Percentiles rank a stretch among this genome's conserved stretches.
phyloP scores from a whole-genome alignment of 2,888 invertebrate species.

The Axea sp. region DNA sequence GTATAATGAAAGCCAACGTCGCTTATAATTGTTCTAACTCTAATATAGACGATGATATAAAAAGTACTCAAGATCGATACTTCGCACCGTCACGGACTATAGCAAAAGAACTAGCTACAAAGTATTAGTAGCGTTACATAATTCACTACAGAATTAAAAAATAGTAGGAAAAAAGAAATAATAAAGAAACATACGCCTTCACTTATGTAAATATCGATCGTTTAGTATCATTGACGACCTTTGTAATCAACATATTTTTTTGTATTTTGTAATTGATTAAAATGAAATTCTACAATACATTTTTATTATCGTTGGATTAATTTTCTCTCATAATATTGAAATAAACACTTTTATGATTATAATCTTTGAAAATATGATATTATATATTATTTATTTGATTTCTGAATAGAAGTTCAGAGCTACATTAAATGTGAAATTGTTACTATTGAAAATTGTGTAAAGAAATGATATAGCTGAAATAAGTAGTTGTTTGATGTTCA shows the following conservation, averaged over 20 bases:
- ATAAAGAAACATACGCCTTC: slow-evolving; percentile 9
- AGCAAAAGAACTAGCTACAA: slow-evolving; percentile 39
- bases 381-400: no score
- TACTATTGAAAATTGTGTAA: no score
- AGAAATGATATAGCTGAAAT: no score
- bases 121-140: slow-evolving; percentile 37
- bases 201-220: slow-evolving; percentile 38
- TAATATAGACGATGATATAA: slow-evolving; percentile 41
- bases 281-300: no score
- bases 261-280: not conserved
- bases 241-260: slow-evolving; percentile 30
- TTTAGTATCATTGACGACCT: slow-evolving; percentile 3
- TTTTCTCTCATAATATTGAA: no score
- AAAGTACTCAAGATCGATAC: slow-evolving; percentile 40
- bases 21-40: slow-evolving; percentile 45
- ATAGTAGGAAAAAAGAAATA: slow-evolving; percentile 7
- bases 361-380: no score
- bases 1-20: slow-evolving; percentile 36
- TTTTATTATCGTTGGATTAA: no score
- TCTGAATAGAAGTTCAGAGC: no score
- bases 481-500: no score
- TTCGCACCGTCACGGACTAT: slow-evolving; percentile 35
- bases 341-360: no score
- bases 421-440: no score
- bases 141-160: slow-evolving; percentile 36